Base-by-base conservation (phyloP, 2,113 vertebrate species). In the Chionomys nivalis region DNA sequence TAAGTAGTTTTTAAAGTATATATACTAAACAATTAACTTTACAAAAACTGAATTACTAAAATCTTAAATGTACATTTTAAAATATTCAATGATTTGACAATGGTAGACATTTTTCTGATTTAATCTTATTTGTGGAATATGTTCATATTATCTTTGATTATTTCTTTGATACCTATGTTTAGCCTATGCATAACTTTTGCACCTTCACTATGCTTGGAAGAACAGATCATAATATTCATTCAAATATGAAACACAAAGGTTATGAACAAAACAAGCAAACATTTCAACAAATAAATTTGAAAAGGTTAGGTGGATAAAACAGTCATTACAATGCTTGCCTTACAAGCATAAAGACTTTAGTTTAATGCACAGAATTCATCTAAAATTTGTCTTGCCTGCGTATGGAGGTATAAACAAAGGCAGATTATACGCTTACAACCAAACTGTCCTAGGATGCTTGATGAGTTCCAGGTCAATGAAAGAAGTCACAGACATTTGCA, bases 351-450 rank as follows among this genome's bases (percentile, higher is more conserved):
- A 68, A 24, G 2, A 24, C 10, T 44, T 47, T 23, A 33, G 4
- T n/a, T 70, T n/a, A 44, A 49, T n/a, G 5, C 11, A 42, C 12
- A 70, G 26, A 49, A 68, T 68, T 66, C 65, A 87, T 68, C 28
- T 66, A 87, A 68, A 68, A 23, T 13, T 47, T 68, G 17, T 24
- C 44, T 49, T 49, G 0, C 44, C 44, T 70, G 44, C 3, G 21
- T n/a, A 5, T 2, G 3, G 31, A 68, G 28, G 1, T 44, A 14
- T 3, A 87, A 1, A 2, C 6, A 7, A 4, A 1, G 11, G 3
- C 0, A 24, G 3, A n/a, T 8, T 47, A 26, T 2, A 14, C 23
- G 31, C 33, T 87, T 26, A 14, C 3, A 12, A 5, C 6, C 10
- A 31, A 24, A 21, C 5, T 31, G 5, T 44, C 28, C 26, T 49